These are phyloP conservation scores for Perca fluviatilis DNA, from an alignment of 2,113 vertebrate genomes.

Conservation along the genomic window DNA sequence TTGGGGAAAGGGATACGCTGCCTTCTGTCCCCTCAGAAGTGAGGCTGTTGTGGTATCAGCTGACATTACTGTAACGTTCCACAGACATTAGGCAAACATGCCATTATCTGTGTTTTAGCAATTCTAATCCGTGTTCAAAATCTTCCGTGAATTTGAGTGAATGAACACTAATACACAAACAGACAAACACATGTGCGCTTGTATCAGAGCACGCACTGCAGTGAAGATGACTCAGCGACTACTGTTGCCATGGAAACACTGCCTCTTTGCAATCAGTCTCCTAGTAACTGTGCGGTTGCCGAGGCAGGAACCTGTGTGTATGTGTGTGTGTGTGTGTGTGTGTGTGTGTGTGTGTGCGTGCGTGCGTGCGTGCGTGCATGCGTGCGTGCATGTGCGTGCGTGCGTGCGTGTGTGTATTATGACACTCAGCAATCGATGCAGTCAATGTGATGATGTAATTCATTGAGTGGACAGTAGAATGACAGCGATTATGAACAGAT, in stretches of 20 bases:
- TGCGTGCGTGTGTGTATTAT: too few species aligned
- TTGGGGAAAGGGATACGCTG: too few species aligned
- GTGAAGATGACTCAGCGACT: slow-evolving; percentile 78
- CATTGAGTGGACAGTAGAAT: slow-evolving; percentile 32
- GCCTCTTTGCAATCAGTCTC: slow-evolving; percentile 79
- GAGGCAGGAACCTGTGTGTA: slow-evolving; percentile 52
- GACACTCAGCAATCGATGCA: not conserved
- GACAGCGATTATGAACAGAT: slow-evolving; percentile 4
- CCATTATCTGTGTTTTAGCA: not conserved
- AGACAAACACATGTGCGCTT: slow-evolving; percentile 35
- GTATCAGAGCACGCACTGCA: slow-evolving; percentile 56
- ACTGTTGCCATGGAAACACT: slow-evolving; percentile 76
- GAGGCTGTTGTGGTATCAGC: not conserved
- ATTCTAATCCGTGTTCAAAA: not conserved
- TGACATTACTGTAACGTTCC: not conserved
- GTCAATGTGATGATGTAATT: not conserved
- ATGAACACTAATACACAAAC: slow-evolving; percentile 15
- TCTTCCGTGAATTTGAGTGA: slow-evolving; percentile 10
- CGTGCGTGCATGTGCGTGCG: too few species aligned
- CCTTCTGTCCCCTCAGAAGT: too few species aligned
- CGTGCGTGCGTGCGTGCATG: not conserved
- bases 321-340: slow-evolving; percentile 14
- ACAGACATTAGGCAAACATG: not conserved
- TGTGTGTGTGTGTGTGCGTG: not conserved
- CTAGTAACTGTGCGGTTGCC: slow-evolving; percentile 77